Evolutionary conservation across 2,113 vertebrate species (phyloP).

Genomic region (Myrmecobius fasciatus): DNA sequence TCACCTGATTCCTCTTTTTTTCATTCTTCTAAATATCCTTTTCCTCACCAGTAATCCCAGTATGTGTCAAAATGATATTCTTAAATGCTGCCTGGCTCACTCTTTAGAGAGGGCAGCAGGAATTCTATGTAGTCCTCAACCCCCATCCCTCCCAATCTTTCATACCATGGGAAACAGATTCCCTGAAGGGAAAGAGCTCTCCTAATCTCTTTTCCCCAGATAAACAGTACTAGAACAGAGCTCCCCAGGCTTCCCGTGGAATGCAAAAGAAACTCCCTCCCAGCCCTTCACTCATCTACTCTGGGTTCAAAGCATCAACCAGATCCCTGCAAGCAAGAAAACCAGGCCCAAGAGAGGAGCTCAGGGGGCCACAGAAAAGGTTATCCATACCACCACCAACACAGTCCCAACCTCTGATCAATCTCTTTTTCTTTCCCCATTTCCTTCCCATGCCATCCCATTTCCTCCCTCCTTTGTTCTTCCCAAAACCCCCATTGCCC

Average conservation of each 20-base stretch:
- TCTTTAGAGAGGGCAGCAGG: background rate
- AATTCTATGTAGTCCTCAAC: background rate
- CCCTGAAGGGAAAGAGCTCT: background rate
- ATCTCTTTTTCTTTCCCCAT: background rate
- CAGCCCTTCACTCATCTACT: background rate
- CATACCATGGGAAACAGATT: background rate
- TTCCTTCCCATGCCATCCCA: background rate
- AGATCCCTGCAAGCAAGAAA: background rate
- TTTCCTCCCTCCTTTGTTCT: background rate
- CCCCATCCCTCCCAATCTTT: background rate
- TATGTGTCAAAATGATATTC: background rate
- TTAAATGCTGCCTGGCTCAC: background rate
- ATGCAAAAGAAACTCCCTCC: background rate
- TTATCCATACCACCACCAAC: constrained; percentile 26
- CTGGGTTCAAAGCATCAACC: background rate
- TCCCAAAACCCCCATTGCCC: background rate
- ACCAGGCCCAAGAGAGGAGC: constrained; percentile 8
- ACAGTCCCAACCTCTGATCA: background rate
- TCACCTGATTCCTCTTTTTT: background rate
- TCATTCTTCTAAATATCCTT: background rate
- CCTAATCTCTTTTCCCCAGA: background rate
- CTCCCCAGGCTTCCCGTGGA: background rate
- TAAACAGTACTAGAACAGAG: background rate
- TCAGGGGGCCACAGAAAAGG: background rate
- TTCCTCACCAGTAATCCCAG: background rate